Evolutionary conservation across 2,113 vertebrate species (phyloP).

Genomic region (Entelurus aequoreus): DNA sequence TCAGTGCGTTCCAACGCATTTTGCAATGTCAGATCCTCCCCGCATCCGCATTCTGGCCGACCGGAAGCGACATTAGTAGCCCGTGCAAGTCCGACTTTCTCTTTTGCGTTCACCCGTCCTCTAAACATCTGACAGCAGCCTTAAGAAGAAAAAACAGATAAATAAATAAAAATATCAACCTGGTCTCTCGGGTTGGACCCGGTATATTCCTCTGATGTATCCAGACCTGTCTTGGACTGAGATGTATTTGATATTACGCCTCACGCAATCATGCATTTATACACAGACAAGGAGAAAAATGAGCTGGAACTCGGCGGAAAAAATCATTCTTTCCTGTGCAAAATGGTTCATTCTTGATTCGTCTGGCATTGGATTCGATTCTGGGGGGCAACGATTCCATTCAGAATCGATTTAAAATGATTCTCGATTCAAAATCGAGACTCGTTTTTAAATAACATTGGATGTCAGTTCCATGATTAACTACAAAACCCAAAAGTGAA

Average conservation of each 20-base stretch:
- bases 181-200: constrained; percentile 26
- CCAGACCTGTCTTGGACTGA: constrained; percentile 51
- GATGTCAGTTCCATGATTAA: too few relatives aligned
- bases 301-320: neutral
- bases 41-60: neutral
- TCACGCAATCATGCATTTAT: constrained; percentile 26
- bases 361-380: too few relatives aligned
- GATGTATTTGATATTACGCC: constrained; percentile 44
- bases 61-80: neutral
- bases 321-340: neutral
- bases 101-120: constrained; percentile 29
- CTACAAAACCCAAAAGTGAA: too few relatives aligned
- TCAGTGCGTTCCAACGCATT: neutral
- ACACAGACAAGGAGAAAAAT: neutral
- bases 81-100: constrained; percentile 2
- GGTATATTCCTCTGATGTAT: constrained; percentile 56
- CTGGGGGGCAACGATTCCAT: too few relatives aligned
- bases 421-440: too few relatives aligned
- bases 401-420: too few relatives aligned
- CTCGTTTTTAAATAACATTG: too few relatives aligned
- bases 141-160: constrained; percentile 13
- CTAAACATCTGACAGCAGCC: constrained; percentile 50
- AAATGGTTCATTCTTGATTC: too few relatives aligned
- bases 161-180: constrained; percentile 12
- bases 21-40: neutral